phyloP scores from a whole-genome alignment of 30 jellyfish, hydroid and myxozoan species.

The Phacellophora camtschatica region DNA sequence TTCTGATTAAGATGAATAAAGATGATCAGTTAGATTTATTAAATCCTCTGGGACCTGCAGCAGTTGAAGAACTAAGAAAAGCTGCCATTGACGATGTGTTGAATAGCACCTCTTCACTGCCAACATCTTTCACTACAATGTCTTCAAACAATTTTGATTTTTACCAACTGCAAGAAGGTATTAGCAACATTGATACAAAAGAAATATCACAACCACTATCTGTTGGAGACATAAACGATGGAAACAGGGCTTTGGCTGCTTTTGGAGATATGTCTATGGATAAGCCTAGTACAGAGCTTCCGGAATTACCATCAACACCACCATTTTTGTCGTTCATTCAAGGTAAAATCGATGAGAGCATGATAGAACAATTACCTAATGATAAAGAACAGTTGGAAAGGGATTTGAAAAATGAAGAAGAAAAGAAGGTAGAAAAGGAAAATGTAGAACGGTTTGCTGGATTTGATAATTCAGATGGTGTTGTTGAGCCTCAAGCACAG shows the following conservation, averaged over 20 bases:
- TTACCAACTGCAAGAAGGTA: constrained; percentile 29
- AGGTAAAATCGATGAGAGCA: constrained; percentile 63
- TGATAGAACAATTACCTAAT: not conserved
- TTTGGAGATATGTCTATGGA: constrained; percentile 60
- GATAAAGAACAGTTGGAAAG: not conserved
- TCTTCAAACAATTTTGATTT: constrained; percentile 35
- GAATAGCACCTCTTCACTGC: constrained; percentile 54
- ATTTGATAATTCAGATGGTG: not conserved
- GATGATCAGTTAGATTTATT: constrained; percentile 40
- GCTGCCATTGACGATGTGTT: constrained; percentile 88
- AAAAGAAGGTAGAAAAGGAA: not conserved
- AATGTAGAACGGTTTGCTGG: not conserved
- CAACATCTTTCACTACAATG: constrained; percentile 44
- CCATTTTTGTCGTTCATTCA: constrained; percentile 80
- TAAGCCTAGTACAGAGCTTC: constrained; percentile 44
- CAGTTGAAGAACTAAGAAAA: constrained; percentile 77
- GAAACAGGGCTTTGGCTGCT: constrained; percentile 82
- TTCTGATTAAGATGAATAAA: constrained; percentile 18
- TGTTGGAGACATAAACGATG: constrained; percentile 50
- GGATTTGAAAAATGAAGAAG: not conserved
- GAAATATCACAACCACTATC: constrained; percentile 35
- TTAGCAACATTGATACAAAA: not conserved
- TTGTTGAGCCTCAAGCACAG: constrained; percentile 69
- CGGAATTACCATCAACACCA: constrained; percentile 87
- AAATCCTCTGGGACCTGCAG: constrained; percentile 56